Conservation (phyloP, 2,113 vertebrate species). For the Lampris megalopsis region DNA sequence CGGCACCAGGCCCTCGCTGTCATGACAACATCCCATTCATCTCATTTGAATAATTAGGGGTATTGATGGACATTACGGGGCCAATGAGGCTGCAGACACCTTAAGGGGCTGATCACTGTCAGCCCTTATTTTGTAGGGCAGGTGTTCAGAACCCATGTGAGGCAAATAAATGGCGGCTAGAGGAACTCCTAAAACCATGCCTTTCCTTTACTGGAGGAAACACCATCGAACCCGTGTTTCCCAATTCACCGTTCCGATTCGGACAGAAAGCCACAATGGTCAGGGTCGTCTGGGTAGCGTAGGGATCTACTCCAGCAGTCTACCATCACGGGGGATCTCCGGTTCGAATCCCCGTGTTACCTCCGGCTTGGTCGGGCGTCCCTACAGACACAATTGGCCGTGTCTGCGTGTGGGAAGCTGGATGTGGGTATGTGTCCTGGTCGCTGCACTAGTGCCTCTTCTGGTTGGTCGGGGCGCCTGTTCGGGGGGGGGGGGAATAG, state of each 20-base stretch:
- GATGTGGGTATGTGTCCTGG: no score
- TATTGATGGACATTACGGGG: constrained; percentile 79
- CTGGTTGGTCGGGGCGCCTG: no score
- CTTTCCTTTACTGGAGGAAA: constrained; percentile 64
- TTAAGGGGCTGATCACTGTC: constrained; percentile 64
- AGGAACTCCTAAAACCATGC: constrained; percentile 59
- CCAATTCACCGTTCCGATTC: constrained; percentile 70
- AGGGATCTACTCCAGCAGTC: constrained; percentile 54
- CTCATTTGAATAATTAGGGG: constrained; percentile 89
- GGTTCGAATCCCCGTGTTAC: no score
- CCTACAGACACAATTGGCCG: no score
- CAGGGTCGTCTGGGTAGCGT: no score
- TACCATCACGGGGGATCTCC: constrained; percentile 58
- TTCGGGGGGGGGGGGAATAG: no score
- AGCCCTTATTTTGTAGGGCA: constrained; percentile 68
- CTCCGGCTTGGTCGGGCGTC: no score
- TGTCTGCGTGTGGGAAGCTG: no score
- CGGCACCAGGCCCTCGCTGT: constrained; percentile 62
- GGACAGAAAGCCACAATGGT: constrained; percentile 70
- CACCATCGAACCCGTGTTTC: constrained; percentile 71
- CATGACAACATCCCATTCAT: constrained; percentile 84
- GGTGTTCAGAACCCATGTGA: constrained; percentile 70
- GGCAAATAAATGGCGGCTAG: constrained; percentile 57
- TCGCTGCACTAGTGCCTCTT: no score
- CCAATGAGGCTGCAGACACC: constrained; percentile 63